These are phyloP conservation scores for Eristalinus aeneus DNA, from an alignment of 2,888 invertebrate genomes.

Conservation along the genomic window DNA sequence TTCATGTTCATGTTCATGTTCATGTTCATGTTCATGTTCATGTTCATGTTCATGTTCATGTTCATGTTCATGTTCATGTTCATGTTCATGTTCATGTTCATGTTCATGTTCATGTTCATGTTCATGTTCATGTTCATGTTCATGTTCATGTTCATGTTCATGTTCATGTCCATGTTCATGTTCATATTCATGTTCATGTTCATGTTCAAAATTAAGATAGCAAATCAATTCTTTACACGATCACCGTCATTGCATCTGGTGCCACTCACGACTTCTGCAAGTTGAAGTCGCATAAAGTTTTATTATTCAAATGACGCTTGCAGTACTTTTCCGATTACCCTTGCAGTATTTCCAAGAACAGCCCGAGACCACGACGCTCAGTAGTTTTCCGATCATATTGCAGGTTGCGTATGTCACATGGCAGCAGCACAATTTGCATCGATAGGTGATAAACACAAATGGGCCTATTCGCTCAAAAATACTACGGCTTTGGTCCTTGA, in stretches of 20 bases:
- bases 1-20: background rate
- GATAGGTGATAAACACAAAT: background rate
- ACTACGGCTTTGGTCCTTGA: background rate
- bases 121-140: background rate
- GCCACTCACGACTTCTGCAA: background rate
- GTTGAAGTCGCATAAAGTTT: background rate
- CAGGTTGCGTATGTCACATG: background rate
- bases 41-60: background rate
- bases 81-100: background rate
- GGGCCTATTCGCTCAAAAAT: background rate
- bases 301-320: background rate
- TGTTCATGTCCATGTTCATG: background rate
- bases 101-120: background rate
- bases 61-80: background rate
- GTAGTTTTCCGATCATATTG: too few relatives aligned
- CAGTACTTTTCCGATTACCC: background rate
- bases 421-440: background rate
- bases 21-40: background rate
- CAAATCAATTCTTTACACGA: too few relatives aligned
- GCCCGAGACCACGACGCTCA: background rate
- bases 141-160: background rate
- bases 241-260: too few relatives aligned
- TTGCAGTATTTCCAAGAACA: background rate
- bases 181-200: background rate
- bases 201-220: background rate